These are phyloP conservation scores for Hypercompe scribonia DNA, from an alignment of 2,888 invertebrate genomes.

Conservation along the genomic window DNA sequence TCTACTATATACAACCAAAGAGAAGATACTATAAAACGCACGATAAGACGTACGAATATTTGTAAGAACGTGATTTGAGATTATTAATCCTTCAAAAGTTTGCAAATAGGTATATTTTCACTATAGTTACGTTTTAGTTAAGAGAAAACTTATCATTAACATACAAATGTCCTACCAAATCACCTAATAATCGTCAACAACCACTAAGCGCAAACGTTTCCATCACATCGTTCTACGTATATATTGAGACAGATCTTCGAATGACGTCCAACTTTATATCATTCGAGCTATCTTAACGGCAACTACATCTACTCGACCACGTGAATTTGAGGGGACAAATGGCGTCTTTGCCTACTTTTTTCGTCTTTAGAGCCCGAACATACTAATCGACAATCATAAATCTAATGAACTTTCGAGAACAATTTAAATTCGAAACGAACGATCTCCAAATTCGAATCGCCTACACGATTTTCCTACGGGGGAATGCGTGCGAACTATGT, in stretches of 20 bases:
- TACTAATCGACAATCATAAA: background rate
- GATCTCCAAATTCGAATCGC: background rate
- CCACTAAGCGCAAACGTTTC: conserved; percentile 22
- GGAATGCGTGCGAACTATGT: conserved; percentile 2
- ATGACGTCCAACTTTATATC: conserved; percentile 3
- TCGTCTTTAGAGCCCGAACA: background rate
- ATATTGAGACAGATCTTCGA: conserved; percentile 6
- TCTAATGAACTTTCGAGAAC: conserved; percentile 2
- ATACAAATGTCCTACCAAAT: conserved; percentile 8
- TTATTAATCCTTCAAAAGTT: background rate
- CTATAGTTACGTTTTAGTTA: background rate
- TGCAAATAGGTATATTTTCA: background rate
- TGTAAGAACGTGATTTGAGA: background rate
- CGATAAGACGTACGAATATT: too few relatives aligned
- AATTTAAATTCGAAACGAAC: conserved; percentile 8
- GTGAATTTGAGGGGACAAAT: background rate
- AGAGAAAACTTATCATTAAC: conserved; percentile 11
- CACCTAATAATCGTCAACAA: conserved; percentile 19
- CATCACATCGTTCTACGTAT: conserved; percentile 19
- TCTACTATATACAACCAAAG: background rate
- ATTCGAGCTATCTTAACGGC: background rate
- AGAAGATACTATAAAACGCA: background rate
- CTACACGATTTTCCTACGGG: conserved; percentile 2
- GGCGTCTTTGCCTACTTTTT: background rate
- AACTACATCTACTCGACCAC: background rate